Base-by-base conservation (phyloP, 2,797 vertebrate species). In the Sebastes minor region DNA sequence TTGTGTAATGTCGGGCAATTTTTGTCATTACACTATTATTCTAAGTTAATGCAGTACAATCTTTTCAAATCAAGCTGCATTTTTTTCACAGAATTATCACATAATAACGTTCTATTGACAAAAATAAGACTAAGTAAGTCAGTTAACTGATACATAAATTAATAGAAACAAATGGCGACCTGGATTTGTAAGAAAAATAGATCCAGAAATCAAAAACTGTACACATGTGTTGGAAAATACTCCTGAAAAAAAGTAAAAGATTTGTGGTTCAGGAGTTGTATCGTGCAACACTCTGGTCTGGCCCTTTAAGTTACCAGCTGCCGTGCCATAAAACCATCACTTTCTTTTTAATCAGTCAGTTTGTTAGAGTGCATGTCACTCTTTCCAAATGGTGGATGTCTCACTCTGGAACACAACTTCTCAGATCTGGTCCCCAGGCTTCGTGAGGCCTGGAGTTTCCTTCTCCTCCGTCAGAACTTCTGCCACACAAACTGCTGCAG, bases 401-500 rank as follows among this genome's bases (percentile, higher is more conserved):
- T 76, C 72, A 46, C 13, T 72, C 27, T 33, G 81, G 76, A 79
- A 6, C 68, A 53, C 7, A 57, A 55, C 74, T 69, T 68, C 74
- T 83, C 81, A 22, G 61, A 46, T 84, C 82, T 67, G 74, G 72
- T 84, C 70, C 76, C 72, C 71, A 30, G 82, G 76, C 73, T 79
- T 71, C 27, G 2, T 10, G 53, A 68, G 63, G 61, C 6, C 18
- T 14, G 35, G 59, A 66, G 18, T 76, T 80, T 64, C 66, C 20
- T 38, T 33, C 5, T n/a, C 73, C 49, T 74, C 57, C 52, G 8
- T 88, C 87, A 89, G 69, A 88, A 87, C 86, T 75, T 80, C 68
- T 96, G 81, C 85, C 74, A 4, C 76, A 28, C 83, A 65, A 59
- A 80, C 61, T 30, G 60, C 2, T 14, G 28, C 81, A 82, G 81